phyloP scores from a whole-genome alignment of 2,797 vertebrate genomes.

The Pantherophis alleghaniensis region DNA sequence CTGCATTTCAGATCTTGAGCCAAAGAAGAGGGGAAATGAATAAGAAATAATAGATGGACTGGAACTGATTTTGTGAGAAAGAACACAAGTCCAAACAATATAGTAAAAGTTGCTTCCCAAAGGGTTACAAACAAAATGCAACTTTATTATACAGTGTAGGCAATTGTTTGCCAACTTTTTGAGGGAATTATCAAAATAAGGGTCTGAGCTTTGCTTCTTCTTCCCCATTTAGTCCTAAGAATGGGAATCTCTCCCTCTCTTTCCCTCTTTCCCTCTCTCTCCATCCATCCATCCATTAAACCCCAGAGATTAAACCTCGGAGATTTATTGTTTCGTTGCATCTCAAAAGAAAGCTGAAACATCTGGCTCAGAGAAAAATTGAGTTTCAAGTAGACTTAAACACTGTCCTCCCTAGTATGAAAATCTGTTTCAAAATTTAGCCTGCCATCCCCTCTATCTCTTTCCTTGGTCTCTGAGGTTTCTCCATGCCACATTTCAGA shows the following conservation, averaged over 20 bases:
- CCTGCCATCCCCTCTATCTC: neutral
- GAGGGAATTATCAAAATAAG: too few species aligned
- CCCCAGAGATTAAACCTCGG: too few species aligned
- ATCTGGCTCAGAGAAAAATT: neutral
- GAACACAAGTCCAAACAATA: neutral
- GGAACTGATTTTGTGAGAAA: neutral
- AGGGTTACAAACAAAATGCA: neutral
- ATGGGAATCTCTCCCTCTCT: neutral
- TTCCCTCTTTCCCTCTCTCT: neutral
- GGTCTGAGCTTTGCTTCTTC: neutral
- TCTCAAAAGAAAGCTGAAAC: neutral
- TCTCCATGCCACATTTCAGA: neutral
- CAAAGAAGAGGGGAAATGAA: slow-evolving; percentile 25
- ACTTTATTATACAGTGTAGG: neutral
- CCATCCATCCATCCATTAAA: neutral
- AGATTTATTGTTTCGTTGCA: neutral
- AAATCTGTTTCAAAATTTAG: neutral
- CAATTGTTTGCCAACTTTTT: neutral
- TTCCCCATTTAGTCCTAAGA: neutral
- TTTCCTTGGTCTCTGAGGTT: neutral
- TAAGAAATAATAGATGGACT: slow-evolving; percentile 16
- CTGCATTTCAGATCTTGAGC: slow-evolving; percentile 20
- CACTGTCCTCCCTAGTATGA: neutral
- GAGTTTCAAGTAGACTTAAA: neutral
- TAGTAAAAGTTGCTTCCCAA: slow-evolving; percentile 30